phyloP scores from a whole-genome alignment of 2,797 vertebrate genomes.

The Chanos chanos region DNA sequence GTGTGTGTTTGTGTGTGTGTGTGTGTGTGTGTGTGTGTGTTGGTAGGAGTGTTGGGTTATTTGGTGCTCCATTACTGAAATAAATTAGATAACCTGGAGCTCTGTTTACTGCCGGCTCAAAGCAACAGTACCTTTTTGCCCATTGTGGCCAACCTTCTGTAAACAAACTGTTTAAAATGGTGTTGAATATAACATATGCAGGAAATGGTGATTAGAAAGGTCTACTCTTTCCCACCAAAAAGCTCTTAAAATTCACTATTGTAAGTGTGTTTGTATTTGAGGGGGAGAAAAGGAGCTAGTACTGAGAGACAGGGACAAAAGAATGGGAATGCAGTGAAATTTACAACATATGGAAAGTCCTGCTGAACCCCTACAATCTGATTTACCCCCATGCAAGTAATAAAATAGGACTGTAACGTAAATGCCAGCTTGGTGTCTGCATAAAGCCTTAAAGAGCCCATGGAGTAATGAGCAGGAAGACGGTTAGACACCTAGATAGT shows the following conservation, averaged over 20 bases:
- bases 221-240: constrained; percentile 82
- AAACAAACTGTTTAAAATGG: constrained; percentile 68
- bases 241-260: constrained; percentile 75
- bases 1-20: too few species aligned
- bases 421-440: too few species aligned
- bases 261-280: constrained; percentile 46
- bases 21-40: too few species aligned
- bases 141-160: not conserved
- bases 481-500: too few species aligned
- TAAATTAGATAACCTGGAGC: too few species aligned
- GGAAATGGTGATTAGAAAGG: constrained; percentile 78
- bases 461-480: too few species aligned
- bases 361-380: constrained; percentile 21
- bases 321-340: constrained; percentile 33
- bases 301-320: constrained; percentile 7
- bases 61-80: too few species aligned
- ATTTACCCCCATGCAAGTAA: constrained; percentile 18
- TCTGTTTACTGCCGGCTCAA: too few species aligned
- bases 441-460: too few species aligned
- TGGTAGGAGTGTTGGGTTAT: too few species aligned
- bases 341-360: constrained; percentile 26
- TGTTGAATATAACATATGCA: constrained; percentile 71
- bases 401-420: too few species aligned
- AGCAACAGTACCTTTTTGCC: not conserved
- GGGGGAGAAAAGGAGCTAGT: constrained; percentile 56